Conservation (phyloP, 2,113 vertebrate species). For the Eudorcas thomsonii region DNA sequence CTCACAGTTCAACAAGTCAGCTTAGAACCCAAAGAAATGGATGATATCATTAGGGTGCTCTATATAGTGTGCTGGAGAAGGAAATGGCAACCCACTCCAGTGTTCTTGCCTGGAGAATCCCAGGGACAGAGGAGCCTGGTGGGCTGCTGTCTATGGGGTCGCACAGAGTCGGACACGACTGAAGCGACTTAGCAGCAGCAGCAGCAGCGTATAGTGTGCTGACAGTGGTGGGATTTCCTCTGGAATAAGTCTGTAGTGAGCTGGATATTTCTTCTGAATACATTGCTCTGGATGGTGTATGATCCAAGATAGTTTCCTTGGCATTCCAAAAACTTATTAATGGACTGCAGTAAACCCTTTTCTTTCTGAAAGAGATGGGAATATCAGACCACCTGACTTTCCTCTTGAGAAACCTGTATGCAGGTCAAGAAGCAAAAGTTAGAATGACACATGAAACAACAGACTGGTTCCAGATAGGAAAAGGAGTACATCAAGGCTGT, state of each 20-base stretch:
- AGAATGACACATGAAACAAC: background rate
- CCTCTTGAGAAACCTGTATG: background rate
- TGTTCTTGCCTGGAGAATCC: background rate
- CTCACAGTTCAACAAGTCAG: background rate
- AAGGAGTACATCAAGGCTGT: no score
- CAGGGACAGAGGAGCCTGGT: background rate
- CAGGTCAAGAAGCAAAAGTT: background rate
- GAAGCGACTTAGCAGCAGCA: background rate
- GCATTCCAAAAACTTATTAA: background rate
- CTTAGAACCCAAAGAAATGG: background rate
- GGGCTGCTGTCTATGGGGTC: fast-evolving
- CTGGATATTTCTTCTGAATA: background rate
- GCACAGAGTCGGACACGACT: background rate
- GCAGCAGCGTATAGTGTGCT: background rate
- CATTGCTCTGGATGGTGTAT: background rate
- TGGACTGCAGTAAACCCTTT: background rate
- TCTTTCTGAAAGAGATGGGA: background rate
- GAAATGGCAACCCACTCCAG: background rate
- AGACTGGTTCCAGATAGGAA: no score
- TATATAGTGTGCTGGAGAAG: background rate
- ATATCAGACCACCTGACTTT: background rate
- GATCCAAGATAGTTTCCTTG: background rate
- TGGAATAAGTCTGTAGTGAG: background rate
- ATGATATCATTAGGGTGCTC: background rate
- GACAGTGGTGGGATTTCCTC: background rate